Percentiles rank a stretch among this genome's conserved stretches.
phyloP scores from a whole-genome alignment of 2,888 invertebrate genomes.

The Microctonus brassicae region DNA sequence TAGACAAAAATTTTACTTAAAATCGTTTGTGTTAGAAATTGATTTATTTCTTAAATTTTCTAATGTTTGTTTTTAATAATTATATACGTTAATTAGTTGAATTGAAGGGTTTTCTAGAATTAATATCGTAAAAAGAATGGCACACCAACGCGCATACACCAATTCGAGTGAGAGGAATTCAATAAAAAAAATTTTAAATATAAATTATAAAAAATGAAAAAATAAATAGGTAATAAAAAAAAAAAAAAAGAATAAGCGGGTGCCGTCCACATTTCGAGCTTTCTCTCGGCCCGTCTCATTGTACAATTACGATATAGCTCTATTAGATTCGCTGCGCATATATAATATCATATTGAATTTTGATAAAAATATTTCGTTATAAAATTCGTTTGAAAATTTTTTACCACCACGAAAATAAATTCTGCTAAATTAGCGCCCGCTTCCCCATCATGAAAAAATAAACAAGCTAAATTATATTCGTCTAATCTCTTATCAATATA shows the following conservation, averaged over 20 bases:
- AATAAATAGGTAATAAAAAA: not conserved
- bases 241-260: slow-evolving; percentile 50
- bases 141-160: not conserved
- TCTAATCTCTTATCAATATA: slow-evolving; percentile 35
- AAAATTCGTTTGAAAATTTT: too few species aligned
- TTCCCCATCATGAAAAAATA: slow-evolving; percentile 47
- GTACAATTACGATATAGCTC: too few species aligned
- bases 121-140: not conserved
- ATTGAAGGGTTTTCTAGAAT: not conserved
- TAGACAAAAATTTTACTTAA: not conserved
- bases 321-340: too few species aligned
- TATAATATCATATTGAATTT: slow-evolving; percentile 61
- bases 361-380: too few species aligned
- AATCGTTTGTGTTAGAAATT: not conserved
- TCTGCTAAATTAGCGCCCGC: slow-evolving; percentile 7
- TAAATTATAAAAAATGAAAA: not conserved
- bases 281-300: slow-evolving; percentile 57
- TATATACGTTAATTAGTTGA: not conserved
- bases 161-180: not conserved
- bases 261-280: slow-evolving; percentile 65
- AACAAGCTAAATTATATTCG: slow-evolving; percentile 37
- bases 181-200: not conserved
- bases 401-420: slow-evolving; percentile 18
- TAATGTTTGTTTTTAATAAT: not conserved
- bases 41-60: not conserved